These are phyloP conservation scores for Semotilus atromaculatus DNA, from an alignment of 2,797 vertebrate genomes.

Conservation along the genomic window DNA sequence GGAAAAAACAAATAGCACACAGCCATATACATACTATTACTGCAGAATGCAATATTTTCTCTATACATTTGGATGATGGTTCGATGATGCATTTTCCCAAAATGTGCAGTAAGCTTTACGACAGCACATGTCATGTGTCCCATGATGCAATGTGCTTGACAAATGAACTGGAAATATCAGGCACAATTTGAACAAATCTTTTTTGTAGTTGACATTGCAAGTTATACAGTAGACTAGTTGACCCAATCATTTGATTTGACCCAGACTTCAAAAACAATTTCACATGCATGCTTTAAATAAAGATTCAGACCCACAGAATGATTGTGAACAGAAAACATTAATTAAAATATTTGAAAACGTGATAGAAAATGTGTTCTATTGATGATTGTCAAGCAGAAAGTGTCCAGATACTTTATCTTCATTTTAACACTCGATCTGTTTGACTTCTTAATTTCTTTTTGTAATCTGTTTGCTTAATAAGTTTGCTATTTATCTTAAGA, in stretches of 20 bases:
- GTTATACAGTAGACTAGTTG: neutral
- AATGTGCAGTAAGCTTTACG: neutral
- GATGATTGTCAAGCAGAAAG: neutral
- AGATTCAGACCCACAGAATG: neutral
- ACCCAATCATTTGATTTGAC: neutral
- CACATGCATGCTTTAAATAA: neutral
- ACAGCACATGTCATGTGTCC: neutral
- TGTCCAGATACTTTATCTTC: neutral
- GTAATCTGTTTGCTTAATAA: neutral
- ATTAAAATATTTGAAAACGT: neutral
- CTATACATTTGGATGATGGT: neutral
- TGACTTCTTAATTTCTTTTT: neutral
- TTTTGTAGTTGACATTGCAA: too few species aligned
- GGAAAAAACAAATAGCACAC: neutral
- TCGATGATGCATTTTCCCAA: neutral
- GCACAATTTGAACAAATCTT: neutral
- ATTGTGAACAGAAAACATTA: neutral
- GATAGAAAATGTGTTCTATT: neutral
- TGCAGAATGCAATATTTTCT: neutral
- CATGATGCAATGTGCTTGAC: neutral
- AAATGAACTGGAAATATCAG: neutral
- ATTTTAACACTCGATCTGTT: neutral
- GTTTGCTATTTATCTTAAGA: neutral
- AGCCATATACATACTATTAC: neutral
- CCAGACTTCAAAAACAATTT: neutral